Evolutionary conservation across 2,797 vertebrate species (phyloP).

Genomic region (Mormyrus proboscirostris): DNA sequence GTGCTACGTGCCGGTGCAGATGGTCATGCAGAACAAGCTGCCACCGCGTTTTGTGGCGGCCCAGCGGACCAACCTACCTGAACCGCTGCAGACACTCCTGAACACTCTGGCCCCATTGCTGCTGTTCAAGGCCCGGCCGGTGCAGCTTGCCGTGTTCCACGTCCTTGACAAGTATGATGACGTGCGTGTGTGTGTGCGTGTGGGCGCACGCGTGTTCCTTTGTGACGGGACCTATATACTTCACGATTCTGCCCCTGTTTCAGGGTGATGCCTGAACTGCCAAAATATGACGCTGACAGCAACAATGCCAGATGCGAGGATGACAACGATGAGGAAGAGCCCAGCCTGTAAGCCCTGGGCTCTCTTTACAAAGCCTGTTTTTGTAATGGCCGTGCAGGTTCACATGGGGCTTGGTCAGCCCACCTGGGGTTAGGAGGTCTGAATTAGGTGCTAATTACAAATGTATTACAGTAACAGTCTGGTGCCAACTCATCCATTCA

Average conservation of each 20-base stretch:
- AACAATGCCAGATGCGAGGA: slow-evolving; percentile 66
- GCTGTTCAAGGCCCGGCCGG: slow-evolving; percentile 78
- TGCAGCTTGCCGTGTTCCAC: slow-evolving; percentile 79
- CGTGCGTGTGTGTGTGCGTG: not conserved
- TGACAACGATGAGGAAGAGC: slow-evolving; percentile 83
- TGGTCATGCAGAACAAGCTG: slow-evolving; percentile 75
- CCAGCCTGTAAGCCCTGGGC: slow-evolving; percentile 70
- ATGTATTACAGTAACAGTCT: not conserved
- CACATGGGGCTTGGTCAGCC: not conserved
- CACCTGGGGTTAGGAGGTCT: not conserved
- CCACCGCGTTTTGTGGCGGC: slow-evolving; percentile 72
- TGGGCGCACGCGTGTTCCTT: not conserved
- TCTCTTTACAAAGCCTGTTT: not conserved
- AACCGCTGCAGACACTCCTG: slow-evolving; percentile 79
- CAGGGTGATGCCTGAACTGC: slow-evolving; percentile 89
- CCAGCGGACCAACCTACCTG: slow-evolving; percentile 84
- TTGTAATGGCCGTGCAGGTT: not conserved
- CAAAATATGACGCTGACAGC: slow-evolving; percentile 80
- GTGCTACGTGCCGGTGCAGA: slow-evolving; percentile 70
- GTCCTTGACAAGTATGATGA: slow-evolving; percentile 80
- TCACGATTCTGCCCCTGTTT: not conserved
- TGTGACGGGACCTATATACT: not conserved
- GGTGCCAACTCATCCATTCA: not conserved
- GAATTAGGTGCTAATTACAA: not conserved
- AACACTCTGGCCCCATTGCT: slow-evolving; percentile 82